Evolutionary conservation across 2,113 vertebrate genomes (phyloP).

Genomic region (Bufo gargarizans): DNA sequence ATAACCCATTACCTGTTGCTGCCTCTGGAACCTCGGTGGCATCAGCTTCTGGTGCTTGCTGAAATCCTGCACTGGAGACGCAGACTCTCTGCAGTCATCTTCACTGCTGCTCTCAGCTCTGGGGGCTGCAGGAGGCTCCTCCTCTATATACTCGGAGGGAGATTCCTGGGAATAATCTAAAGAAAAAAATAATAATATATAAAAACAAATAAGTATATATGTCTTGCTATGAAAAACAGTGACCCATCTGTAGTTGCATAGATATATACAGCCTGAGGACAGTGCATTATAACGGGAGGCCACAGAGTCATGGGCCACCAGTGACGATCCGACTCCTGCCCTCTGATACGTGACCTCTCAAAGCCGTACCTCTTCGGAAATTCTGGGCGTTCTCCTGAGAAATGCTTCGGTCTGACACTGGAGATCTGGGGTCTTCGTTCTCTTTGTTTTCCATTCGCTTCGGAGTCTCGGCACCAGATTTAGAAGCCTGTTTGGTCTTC

Average conservation of each 20-base stretch:
- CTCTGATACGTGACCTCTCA: not conserved
- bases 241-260: too few species aligned
- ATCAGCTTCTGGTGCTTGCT: slow-evolving; percentile 85
- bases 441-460: slow-evolving; percentile 75
- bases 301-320: too few species aligned
- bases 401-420: slow-evolving; percentile 72
- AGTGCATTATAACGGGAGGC: too few species aligned
- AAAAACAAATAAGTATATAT: too few species aligned
- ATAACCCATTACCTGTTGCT: slow-evolving; percentile 68
- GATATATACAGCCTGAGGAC: too few species aligned
- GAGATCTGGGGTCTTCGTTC: slow-evolving; percentile 73
- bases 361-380: slow-evolving; percentile 77
- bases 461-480: slow-evolving; percentile 70
- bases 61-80: slow-evolving; percentile 85
- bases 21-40: slow-evolving; percentile 91
- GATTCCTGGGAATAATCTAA: slow-evolving; percentile 73
- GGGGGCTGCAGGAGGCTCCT: slow-evolving; percentile 64
- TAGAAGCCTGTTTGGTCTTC: slow-evolving; percentile 84
- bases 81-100: slow-evolving; percentile 80
- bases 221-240: too few species aligned
- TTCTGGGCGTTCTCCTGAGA: slow-evolving; percentile 77
- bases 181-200: not conserved
- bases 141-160: slow-evolving; percentile 73
- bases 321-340: too few species aligned
- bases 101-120: slow-evolving; percentile 72